Conservation (phyloP, 2,113 vertebrate species). For the Paratilapia polleni region DNA sequence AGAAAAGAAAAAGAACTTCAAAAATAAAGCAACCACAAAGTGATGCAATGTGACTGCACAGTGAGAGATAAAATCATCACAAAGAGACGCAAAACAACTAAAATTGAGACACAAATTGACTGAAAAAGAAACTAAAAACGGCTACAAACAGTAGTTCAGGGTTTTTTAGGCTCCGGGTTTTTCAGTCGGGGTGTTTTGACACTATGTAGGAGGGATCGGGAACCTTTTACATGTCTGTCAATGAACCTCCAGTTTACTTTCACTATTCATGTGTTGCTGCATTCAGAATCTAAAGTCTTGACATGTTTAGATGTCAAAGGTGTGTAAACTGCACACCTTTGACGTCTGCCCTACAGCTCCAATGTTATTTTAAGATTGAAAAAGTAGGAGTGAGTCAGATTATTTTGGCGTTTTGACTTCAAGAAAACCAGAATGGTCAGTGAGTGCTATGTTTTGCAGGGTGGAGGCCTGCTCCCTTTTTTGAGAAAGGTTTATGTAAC, state of each 20-base stretch:
- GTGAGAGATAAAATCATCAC: background rate
- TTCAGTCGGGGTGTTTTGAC: background rate
- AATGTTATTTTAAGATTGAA: background rate
- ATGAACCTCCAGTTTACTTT: background rate
- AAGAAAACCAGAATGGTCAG: constrained; percentile 13
- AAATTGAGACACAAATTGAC: background rate
- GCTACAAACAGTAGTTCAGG: background rate
- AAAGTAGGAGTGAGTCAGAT: background rate
- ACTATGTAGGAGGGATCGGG: background rate
- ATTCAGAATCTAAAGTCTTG: background rate
- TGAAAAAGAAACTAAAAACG: background rate
- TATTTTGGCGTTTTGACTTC: constrained; percentile 14
- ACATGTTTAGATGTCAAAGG: background rate
- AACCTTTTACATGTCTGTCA: background rate
- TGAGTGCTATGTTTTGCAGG: constrained; percentile 46
- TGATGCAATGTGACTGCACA: background rate
- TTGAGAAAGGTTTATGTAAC: constrained; percentile 57
- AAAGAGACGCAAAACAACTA: background rate
- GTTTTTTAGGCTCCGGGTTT: background rate
- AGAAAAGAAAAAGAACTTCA: background rate
- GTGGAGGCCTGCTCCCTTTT: constrained; percentile 52
- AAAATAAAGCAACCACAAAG: background rate
- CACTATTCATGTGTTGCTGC: background rate
- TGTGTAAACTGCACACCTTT: background rate
- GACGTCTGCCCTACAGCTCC: background rate